Conservation (phyloP, 2,113 vertebrate species). For the Stomatorhinus ivindoensis region DNA sequence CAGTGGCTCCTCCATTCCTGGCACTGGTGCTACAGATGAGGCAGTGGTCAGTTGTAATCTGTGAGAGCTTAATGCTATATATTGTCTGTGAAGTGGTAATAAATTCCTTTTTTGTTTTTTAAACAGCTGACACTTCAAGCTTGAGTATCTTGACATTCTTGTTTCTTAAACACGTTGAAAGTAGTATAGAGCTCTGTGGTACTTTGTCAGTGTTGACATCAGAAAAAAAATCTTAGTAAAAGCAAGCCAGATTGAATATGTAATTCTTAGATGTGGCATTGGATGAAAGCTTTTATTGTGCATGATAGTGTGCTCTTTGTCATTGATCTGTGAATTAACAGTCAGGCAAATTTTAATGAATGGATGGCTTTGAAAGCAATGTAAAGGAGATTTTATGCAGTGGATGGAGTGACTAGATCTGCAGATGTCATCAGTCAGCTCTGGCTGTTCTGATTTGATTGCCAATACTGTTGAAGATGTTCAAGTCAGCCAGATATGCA, state of each 20-base stretch:
- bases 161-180: background rate
- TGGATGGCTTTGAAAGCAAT: background rate
- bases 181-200: background rate
- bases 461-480: background rate
- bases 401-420: conserved; percentile 17
- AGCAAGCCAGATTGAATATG: background rate
- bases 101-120: conserved; percentile 3
- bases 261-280: conserved; percentile 2
- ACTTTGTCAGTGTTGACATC: conserved; percentile 1
- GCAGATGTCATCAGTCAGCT: background rate
- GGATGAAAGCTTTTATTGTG: conserved; percentile 15
- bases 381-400: background rate
- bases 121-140: background rate
- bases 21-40: background rate
- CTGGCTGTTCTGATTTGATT: background rate
- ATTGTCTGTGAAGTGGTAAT: background rate
- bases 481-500: background rate
- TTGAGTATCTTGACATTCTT: background rate
- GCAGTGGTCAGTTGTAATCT: background rate
- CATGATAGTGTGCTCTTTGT: background rate
- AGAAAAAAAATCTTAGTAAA: conserved; percentile 13
- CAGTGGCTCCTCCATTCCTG: background rate
- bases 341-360: background rate
- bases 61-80: background rate
- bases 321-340: conserved; percentile 10